Evolutionary conservation across 2,113 vertebrate species (phyloP).

Genomic region (Turnix velox): DNA sequence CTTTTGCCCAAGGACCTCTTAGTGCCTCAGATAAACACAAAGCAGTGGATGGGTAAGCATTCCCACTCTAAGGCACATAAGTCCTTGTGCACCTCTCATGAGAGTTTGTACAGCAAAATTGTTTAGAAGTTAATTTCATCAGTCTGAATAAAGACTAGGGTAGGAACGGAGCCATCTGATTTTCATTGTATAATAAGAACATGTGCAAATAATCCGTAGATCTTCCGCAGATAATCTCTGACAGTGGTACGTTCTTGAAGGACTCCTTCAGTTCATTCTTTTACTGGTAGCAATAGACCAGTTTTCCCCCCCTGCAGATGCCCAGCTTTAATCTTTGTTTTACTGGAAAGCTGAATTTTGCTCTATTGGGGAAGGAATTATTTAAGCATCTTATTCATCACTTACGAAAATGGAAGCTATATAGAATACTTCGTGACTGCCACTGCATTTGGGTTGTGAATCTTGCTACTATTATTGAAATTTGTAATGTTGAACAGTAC

Average conservation of each 20-base stretch:
- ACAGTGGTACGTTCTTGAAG: neutral
- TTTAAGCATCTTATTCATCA: neutral
- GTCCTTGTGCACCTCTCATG: slow-evolving; percentile 7
- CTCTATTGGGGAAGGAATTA: neutral
- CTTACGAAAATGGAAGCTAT: neutral
- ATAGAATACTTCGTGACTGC: neutral
- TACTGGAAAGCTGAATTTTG: neutral
- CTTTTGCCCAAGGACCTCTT: neutral
- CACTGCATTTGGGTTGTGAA: neutral
- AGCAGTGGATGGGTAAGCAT: neutral
- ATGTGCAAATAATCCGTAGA: neutral
- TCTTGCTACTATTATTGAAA: neutral
- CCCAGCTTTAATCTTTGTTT: neutral
- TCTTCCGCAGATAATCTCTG: neutral
- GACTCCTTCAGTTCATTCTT: neutral
- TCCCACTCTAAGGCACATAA: neutral
- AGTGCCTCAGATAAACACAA: neutral
- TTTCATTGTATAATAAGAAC: neutral
- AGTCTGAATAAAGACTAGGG: neutral
- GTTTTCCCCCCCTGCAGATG: neutral
- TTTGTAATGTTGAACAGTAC: neutral
- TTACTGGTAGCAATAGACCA: neutral
- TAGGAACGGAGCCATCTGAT: neutral
- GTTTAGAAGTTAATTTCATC: neutral
- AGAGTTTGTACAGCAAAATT: neutral